Evolutionary conservation across 2,797 vertebrate genomes (phyloP).

Genomic region (Triplophysa bombifrons): DNA sequence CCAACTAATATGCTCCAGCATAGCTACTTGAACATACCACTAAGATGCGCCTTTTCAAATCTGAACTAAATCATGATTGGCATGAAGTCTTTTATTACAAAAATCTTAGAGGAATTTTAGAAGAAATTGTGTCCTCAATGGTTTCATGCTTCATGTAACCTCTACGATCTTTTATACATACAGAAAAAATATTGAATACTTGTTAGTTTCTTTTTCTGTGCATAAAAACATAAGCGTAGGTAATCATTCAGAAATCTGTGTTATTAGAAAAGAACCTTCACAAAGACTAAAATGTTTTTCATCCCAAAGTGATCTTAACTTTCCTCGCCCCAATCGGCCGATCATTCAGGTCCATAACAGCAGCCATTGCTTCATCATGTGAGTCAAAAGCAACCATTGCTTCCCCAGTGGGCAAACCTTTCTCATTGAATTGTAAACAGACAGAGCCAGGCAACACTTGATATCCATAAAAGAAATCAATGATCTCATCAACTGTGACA

Average conservation of each 20-base stretch:
- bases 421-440: conserved; percentile 95
- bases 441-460: conserved; percentile 96
- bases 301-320: conserved; percentile 95
- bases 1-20: conserved; percentile 60
- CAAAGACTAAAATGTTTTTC: conserved; percentile 55
- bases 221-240: conserved; percentile 26
- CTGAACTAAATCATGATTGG: conserved; percentile 50
- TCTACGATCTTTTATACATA: conserved; percentile 11
- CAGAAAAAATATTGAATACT: conserved; percentile 19
- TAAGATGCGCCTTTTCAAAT: conserved; percentile 23
- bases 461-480: conserved; percentile 99
- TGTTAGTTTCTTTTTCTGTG: conserved; percentile 21
- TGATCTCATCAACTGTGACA: conserved; percentile 95
- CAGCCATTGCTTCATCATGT: conserved; percentile 93
- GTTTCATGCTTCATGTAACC: conserved; percentile 56
- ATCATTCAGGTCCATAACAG: conserved; percentile 97
- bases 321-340: conserved; percentile 97
- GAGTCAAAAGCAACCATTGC: conserved; percentile 99
- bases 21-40: conserved; percentile 41
- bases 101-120: conserved; percentile 6
- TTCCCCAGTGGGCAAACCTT: conserved; percentile 96
- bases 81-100: conserved; percentile 57
- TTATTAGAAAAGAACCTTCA: background rate
- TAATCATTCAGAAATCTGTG: conserved; percentile 1
- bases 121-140: conserved; percentile 7